A percentile compares a stretch with the other conserved stretches of the same genome.
Evolutionary conservation across 2,888 invertebrate genomes (phyloP).

Genomic region (Tromatobia lineatoria): DNA sequence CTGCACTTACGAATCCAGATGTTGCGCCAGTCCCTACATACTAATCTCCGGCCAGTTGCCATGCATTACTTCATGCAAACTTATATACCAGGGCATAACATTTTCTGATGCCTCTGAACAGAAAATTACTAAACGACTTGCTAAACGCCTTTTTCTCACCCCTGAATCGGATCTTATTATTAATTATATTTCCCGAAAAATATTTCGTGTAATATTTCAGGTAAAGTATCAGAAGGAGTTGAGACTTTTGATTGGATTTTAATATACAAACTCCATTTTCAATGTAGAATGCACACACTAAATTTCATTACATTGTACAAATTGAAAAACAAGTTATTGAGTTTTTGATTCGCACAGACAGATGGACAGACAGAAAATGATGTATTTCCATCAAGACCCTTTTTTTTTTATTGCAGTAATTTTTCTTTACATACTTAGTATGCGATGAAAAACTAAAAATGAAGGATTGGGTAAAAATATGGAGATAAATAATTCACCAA

Average conservation of each 20-base stretch:
- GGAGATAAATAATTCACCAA: background rate
- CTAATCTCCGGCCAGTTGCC: constrained; percentile 36
- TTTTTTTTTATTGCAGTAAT: too few relatives aligned
- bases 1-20: constrained; percentile 63
- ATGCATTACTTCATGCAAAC: constrained; percentile 56
- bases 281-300: too few relatives aligned
- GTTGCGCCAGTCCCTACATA: constrained; percentile 59
- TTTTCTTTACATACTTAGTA: too few relatives aligned
- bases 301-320: too few relatives aligned
- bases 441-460: background rate
- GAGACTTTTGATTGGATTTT: too few relatives aligned
- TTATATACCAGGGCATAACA: background rate
- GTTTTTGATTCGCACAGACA: too few relatives aligned
- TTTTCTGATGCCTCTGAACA: background rate
- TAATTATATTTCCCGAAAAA: background rate
- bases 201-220: background rate
- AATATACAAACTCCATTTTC: too few relatives aligned
- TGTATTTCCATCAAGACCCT: too few relatives aligned
- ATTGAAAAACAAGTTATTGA: too few relatives aligned
- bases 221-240: too few relatives aligned
- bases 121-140: constrained; percentile 26
- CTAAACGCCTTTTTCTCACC: background rate
- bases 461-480: background rate
- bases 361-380: too few relatives aligned
- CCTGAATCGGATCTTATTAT: background rate